A percentile compares a stretch with the other conserved stretches of the same genome.
Evolutionary conservation across 2,888 invertebrate species (phyloP).

Genomic region (Emesis furor): DNA sequence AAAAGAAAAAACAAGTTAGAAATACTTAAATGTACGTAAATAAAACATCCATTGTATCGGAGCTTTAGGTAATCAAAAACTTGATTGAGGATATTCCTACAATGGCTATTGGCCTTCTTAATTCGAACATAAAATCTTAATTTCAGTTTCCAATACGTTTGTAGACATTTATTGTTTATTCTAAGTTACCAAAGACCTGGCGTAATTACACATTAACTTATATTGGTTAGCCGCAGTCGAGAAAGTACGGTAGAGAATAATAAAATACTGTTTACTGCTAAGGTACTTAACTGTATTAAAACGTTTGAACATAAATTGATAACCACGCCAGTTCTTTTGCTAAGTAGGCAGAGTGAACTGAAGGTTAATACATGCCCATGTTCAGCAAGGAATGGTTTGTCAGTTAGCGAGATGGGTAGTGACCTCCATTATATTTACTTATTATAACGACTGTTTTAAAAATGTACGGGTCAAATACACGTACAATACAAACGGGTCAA

Average conservation of each 20-base stretch:
- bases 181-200: not conserved
- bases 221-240: not conserved
- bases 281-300: not conserved
- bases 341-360: too few species aligned
- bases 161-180: constrained; percentile 10
- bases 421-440: too few species aligned
- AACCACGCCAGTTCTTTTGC: too few species aligned
- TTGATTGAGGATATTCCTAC: not conserved
- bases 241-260: not conserved
- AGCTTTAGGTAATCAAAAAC: constrained; percentile 13
- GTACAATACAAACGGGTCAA: too few species aligned
- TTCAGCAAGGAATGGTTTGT: too few species aligned
- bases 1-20: too few species aligned
- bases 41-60: not conserved
- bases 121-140: constrained; percentile 20
- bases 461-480: too few species aligned
- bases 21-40: not conserved
- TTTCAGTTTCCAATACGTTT: constrained; percentile 9
- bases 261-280: constrained; percentile 1
- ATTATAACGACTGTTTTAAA: too few species aligned
- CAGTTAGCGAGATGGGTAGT: too few species aligned
- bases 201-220: constrained; percentile 12
- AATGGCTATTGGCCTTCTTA: not conserved
- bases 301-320: not conserved
- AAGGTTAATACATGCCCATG: too few species aligned